phyloP scores from a whole-genome alignment of 2,113 vertebrate genomes.

The Nicator chloris region DNA sequence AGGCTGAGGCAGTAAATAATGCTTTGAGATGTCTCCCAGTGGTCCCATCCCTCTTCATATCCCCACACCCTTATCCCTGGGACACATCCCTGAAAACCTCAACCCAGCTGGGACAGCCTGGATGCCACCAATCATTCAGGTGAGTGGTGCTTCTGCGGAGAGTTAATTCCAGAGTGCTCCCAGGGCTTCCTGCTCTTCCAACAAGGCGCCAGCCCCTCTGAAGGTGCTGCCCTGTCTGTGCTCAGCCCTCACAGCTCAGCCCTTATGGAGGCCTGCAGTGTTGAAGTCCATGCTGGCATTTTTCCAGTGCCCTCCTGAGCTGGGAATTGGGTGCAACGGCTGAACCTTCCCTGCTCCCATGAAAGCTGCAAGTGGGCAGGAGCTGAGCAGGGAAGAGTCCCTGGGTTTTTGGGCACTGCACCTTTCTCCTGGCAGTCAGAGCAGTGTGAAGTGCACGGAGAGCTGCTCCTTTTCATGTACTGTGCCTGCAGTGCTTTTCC shows the following conservation, averaged over 20 bases:
- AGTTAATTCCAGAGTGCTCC: background rate
- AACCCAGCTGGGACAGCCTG: background rate
- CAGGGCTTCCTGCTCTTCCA: background rate
- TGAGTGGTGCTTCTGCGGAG: background rate
- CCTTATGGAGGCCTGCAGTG: background rate
- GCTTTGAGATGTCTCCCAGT: background rate
- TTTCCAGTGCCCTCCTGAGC: background rate
- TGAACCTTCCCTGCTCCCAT: background rate
- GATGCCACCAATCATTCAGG: accelerated
- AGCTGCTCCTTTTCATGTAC: background rate
- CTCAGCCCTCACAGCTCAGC: background rate
- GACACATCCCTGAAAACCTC: accelerated
- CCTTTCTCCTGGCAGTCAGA: background rate
- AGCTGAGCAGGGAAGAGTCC: background rate
- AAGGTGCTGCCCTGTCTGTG: background rate
- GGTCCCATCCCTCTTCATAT: background rate
- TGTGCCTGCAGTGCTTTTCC: background rate
- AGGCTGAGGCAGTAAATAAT: background rate
- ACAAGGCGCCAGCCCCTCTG: background rate
- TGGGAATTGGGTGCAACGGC: background rate
- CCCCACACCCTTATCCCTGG: background rate
- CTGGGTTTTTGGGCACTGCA: background rate
- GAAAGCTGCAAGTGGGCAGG: slow-evolving; percentile 2
- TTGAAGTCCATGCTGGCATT: background rate
- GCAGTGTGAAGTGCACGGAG: background rate